These are phyloP conservation scores for Samia ricini DNA, from an alignment of 1,140 invertebrate genomes.

Conservation along the genomic window DNA sequence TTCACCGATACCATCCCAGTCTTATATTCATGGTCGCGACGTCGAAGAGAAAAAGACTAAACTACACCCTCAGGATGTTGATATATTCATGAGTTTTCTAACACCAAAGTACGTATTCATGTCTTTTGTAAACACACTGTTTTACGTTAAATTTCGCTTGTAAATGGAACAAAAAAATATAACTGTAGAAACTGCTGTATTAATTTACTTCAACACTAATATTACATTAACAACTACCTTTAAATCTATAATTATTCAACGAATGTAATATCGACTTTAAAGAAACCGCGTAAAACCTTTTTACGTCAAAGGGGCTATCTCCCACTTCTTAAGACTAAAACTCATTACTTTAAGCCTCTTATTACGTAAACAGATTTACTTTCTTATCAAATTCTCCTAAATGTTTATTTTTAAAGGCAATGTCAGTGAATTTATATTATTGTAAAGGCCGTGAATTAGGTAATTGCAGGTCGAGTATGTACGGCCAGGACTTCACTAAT, in stretches of 20 bases:
- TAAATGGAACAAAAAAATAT: not conserved
- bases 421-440: too few relatives aligned
- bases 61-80: slow-evolving; percentile 59
- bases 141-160: not conserved
- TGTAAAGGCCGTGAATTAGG: too few relatives aligned
- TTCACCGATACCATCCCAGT: slow-evolving; percentile 11
- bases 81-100: slow-evolving; percentile 48
- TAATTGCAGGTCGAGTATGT: too few relatives aligned
- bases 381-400: not conserved
- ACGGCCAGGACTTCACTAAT: too few relatives aligned
- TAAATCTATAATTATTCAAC: not conserved
- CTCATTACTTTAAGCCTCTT: not conserved
- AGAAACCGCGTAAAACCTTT: not conserved
- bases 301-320: not conserved
- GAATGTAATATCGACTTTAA: not conserved
- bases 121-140: not conserved
- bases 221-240: not conserved
- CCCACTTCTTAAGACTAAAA: not conserved
- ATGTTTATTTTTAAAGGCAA: too few relatives aligned
- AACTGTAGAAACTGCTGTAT: not conserved
- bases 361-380: not conserved
- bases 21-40: slow-evolving; percentile 31
- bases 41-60: slow-evolving; percentile 24
- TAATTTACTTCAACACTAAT: not conserved
- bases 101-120: slow-evolving; percentile 35